Conservation (phyloP, 2,113 vertebrate species). For the Pampusana beccarii region DNA sequence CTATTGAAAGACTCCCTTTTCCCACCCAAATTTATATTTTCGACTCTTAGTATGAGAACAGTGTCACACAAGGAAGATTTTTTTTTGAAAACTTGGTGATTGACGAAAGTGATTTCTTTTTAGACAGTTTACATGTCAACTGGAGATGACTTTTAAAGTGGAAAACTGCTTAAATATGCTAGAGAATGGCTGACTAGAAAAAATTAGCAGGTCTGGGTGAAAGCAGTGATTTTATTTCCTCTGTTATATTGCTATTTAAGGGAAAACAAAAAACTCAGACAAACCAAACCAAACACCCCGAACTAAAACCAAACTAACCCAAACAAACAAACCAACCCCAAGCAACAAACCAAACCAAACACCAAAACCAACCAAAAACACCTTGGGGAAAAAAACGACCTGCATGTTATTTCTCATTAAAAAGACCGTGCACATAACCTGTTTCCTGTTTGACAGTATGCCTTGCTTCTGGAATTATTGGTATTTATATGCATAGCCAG, state of each 20-base stretch:
- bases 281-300: too few species aligned
- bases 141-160: background rate
- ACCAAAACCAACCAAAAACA: too few species aligned
- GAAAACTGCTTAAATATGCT: background rate
- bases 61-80: background rate
- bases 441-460: background rate
- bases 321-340: too few species aligned
- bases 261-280: too few species aligned
- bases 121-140: background rate
- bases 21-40: constrained; percentile 2
- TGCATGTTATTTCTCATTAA: background rate
- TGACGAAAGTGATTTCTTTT: constrained; percentile 14
- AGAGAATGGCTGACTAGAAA: background rate
- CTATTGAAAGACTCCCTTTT: background rate
- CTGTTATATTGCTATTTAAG: background rate
- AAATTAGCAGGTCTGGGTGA: background rate
- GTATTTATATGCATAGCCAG: background rate
- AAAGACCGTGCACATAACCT: background rate
- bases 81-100: background rate
- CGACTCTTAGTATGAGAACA: background rate
- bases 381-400: background rate
- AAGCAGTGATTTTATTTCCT: background rate
- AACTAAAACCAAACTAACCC: too few species aligned
- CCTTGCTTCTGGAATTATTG: background rate
- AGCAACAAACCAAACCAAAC: too few species aligned